Conservation (phyloP, 2,888 invertebrate species). For the Falcaria lacertinaria region DNA sequence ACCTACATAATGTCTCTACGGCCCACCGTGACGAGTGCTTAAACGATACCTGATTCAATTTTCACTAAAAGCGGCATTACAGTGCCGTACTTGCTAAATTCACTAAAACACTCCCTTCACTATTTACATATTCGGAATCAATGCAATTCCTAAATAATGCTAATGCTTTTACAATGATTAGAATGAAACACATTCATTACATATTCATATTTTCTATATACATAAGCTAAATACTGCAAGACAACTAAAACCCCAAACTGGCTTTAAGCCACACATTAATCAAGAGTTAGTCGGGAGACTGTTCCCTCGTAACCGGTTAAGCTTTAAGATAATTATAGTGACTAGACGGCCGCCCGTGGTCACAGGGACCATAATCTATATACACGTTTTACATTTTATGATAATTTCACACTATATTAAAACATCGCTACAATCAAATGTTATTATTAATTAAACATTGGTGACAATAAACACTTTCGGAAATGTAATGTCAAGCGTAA, state of each 20-base stretch:
- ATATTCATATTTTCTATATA: slow-evolving; percentile 39
- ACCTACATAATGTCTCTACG: slow-evolving; percentile 54
- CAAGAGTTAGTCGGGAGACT: no score
- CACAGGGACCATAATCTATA: slow-evolving; percentile 52
- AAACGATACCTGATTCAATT: slow-evolving; percentile 48
- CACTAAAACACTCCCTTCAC: slow-evolving; percentile 42
- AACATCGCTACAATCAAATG: slow-evolving; percentile 38
- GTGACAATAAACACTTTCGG: slow-evolving; percentile 39
- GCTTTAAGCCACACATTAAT: slow-evolving; percentile 38
- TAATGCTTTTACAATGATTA: neutral
- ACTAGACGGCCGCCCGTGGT: slow-evolving; percentile 61
- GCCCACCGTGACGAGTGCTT: slow-evolving; percentile 40
- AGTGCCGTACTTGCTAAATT: slow-evolving; percentile 47
- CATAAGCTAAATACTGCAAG: slow-evolving; percentile 60
- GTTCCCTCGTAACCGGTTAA: no score
- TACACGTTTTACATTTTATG: slow-evolving; percentile 62
- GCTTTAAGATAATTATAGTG: no score
- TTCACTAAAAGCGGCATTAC: slow-evolving; percentile 50
- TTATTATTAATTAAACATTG: slow-evolving; percentile 29
- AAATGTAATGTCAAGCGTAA: slow-evolving; percentile 36
- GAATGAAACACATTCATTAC: neutral
- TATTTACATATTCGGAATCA: slow-evolving; percentile 48
- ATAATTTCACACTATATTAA: slow-evolving; percentile 65
- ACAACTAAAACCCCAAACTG: slow-evolving; percentile 23
- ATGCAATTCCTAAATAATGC: slow-evolving; percentile 2